Conservation (phyloP, 1,140 invertebrate genomes). For the Venustaconcha ellipsiformis region DNA sequence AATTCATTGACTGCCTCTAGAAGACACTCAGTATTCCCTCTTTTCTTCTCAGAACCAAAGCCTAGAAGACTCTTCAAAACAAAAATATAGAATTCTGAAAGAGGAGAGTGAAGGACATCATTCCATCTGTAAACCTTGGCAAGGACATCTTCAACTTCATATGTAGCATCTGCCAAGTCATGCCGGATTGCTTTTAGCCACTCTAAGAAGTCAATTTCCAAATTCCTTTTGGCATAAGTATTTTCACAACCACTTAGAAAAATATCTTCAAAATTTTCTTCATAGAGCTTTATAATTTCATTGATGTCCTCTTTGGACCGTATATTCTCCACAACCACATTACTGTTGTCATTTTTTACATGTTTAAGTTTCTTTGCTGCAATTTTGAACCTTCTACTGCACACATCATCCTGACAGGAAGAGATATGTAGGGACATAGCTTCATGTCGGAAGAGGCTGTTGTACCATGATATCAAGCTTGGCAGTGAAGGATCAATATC, state of each 20-base stretch:
- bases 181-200: constrained; percentile 39
- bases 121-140: constrained; percentile 31
- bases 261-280: constrained; percentile 32
- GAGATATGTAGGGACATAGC: no score
- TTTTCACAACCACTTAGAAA: neutral
- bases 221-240: constrained; percentile 11
- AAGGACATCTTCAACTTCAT: constrained; percentile 29
- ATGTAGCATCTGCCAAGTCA: constrained; percentile 4
- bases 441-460: no score
- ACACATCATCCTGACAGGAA: constrained; percentile 7
- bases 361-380: constrained; percentile 30
- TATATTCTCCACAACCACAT: constrained; percentile 29
- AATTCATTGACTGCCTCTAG: constrained; percentile 19
- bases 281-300: constrained; percentile 33
- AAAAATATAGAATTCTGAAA: constrained; percentile 38
- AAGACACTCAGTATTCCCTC: constrained; percentile 23
- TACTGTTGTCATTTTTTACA: constrained; percentile 7
- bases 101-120: constrained; percentile 24
- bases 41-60: constrained; percentile 20
- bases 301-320: constrained; percentile 14
- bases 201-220: constrained; percentile 34
- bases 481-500: constrained; percentile 8
- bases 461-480: no score
- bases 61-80: constrained; percentile 37
- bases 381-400: constrained; percentile 26